Base-by-base conservation (phyloP, 2,113 vertebrate species). In the Ameiurus melas region DNA sequence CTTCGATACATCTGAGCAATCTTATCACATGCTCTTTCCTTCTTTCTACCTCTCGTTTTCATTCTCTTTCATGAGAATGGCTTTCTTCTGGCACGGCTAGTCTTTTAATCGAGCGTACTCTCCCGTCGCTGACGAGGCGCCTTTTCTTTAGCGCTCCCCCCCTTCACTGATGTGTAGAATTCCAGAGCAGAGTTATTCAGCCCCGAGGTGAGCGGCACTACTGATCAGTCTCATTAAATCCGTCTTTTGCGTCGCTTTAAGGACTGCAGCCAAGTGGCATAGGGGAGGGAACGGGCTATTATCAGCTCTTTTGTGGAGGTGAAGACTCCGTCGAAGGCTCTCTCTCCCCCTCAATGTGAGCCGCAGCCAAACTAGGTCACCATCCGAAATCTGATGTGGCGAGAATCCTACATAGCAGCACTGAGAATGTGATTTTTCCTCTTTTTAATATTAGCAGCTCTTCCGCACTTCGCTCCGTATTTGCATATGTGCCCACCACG, bases 241-340 rank as follows among this genome's bases (percentile, higher is more conserved):
- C 79, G 60, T 64, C 85, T 70, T 85, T 78, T 70, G 51, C 36
- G 5, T 25, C 47, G 3, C 75, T 89, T 47, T 27, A 53, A 85
- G 87, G 68, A 62, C 47, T 25, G 60, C 27, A 82, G 83, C 83
- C 30, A 82, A 85, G 55, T 36, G 36, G 84, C 79, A 58, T 64
- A 33, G 62, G 77, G 75, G 81, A 2, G 43, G 78, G 82, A 39
- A 36, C 13, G 10, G 47, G 82, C 87, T 87, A 90, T 88, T 88
- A 89, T 85, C 39, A 5, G 22, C 85, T 88, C 87, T 85, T 90
- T 91, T 90, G 87, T 89, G 85, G 82, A 87, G 82, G 84, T 89
- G 55, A 88, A 90, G 78, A 62, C 71, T 64, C 62, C n/a, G 85
- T 83, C 83, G 89, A 85, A 89, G 78, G 36, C 57, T 81, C 86